Conservation (phyloP, 2,797 vertebrate species). For the Rousettus madagascariensis region DNA sequence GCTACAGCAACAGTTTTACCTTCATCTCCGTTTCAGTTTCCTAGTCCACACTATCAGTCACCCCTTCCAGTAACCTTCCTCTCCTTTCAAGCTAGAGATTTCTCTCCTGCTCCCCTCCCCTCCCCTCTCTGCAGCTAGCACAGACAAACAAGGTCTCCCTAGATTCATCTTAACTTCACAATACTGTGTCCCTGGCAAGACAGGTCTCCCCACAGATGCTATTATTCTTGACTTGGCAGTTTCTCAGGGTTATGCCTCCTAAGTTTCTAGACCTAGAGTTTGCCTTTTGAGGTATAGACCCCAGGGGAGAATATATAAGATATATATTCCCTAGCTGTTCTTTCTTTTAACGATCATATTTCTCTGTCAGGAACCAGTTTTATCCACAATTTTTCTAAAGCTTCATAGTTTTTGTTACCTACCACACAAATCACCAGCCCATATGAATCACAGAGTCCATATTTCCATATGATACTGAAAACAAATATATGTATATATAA, state of each 20-base stretch:
- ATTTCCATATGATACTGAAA: background rate
- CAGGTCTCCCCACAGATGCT: background rate
- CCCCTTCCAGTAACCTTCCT: background rate
- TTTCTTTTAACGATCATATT: background rate
- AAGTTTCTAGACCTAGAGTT: background rate
- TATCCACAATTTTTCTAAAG: background rate
- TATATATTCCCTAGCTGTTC: background rate
- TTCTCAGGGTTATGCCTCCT: background rate
- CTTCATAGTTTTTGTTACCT: background rate
- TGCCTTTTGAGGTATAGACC: background rate
- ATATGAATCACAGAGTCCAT: background rate
- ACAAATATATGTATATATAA: background rate
- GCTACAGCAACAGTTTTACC: background rate
- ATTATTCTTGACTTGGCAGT: background rate
- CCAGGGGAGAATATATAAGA: background rate
- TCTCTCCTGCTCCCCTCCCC: background rate
- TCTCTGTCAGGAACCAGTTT: background rate
- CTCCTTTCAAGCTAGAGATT: background rate
- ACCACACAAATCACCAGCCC: background rate
- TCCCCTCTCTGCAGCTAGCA: background rate
- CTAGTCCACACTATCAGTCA: background rate
- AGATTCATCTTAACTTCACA: background rate
- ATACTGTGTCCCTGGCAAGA: background rate
- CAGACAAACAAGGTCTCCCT: background rate
- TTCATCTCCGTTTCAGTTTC: constrained; percentile 2